phyloP scores from a whole-genome alignment of 2,797 vertebrate genomes.

The Cichlasoma orientale region DNA sequence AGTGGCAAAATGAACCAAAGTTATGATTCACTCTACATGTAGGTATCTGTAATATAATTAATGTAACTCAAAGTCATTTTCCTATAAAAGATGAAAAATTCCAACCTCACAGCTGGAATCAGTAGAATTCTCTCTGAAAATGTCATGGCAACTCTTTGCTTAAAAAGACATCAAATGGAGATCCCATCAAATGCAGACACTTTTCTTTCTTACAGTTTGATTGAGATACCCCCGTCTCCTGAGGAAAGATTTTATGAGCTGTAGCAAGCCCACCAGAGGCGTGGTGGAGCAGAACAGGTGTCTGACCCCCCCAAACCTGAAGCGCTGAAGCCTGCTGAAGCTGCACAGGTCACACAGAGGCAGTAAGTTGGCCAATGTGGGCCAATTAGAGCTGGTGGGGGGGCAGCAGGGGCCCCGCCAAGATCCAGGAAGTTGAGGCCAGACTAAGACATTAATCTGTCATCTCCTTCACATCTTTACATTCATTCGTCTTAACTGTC shows the following conservation, averaged over 20 bases:
- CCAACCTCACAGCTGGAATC: background rate
- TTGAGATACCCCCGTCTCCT: slow-evolving; percentile 36
- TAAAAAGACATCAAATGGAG: slow-evolving; percentile 35
- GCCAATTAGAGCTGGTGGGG: background rate
- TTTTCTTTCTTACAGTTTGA: slow-evolving; percentile 50
- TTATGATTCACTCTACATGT: background rate
- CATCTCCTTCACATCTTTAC: slow-evolving; percentile 30
- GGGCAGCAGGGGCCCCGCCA: background rate
- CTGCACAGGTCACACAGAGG: slow-evolving; percentile 15
- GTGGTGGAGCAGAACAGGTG: slow-evolving; percentile 37
- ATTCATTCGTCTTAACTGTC: slow-evolving; percentile 30
- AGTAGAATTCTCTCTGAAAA: background rate
- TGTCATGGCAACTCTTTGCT: background rate
- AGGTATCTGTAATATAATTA: background rate
- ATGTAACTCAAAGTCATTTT: background rate
- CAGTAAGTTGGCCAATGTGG: background rate
- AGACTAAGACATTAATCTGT: slow-evolving; percentile 54
- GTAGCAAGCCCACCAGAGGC: slow-evolving; percentile 25
- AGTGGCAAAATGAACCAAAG: background rate
- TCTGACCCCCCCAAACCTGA: slow-evolving; percentile 15
- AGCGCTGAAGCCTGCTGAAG: slow-evolving; percentile 1
- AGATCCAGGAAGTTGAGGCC: slow-evolving; percentile 28
- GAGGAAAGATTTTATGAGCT: slow-evolving; percentile 53
- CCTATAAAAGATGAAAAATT: background rate
- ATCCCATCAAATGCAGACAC: slow-evolving; percentile 25